Evolutionary conservation across 2,888 invertebrate species (phyloP).

Genomic region (Tenthredo livida): DNA sequence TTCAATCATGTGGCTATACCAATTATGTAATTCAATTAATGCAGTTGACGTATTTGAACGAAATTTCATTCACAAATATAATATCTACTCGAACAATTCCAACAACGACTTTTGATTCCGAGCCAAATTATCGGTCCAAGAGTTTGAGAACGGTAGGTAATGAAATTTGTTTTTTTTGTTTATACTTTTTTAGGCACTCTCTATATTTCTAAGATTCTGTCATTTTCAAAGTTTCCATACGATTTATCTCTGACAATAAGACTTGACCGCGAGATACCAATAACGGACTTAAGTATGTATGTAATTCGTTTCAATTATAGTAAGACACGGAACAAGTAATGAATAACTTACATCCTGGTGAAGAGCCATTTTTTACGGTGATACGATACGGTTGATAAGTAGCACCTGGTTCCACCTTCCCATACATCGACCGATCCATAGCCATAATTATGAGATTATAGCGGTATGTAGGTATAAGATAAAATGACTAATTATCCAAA

Average conservation of each 20-base stretch:
- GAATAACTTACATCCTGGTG: slow-evolving; percentile 89
- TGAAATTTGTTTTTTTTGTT: background rate
- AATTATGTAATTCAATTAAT: too few relatives aligned
- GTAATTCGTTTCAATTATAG: background rate
- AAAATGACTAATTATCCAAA: background rate
- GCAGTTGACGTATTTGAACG: background rate
- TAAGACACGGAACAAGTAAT: background rate
- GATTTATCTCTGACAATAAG: too few relatives aligned
- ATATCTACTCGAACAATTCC: background rate
- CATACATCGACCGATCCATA: slow-evolving; percentile 96
- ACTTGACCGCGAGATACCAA: background rate
- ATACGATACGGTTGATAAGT: slow-evolving; percentile 93
- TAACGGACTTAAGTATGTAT: background rate
- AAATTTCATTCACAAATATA: background rate
- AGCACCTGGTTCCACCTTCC: slow-evolving; percentile 89
- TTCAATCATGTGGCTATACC: too few relatives aligned
- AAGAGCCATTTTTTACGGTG: slow-evolving; percentile 89
- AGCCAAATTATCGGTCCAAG: too few relatives aligned
- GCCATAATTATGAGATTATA: slow-evolving; percentile 53
- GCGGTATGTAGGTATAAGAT: background rate
- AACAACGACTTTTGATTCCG: too few relatives aligned
- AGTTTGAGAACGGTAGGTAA: too few relatives aligned
- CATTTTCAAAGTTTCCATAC: too few relatives aligned
- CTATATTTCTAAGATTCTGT: too few relatives aligned
- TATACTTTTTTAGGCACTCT: too few relatives aligned